Percentiles rank a stretch among this genome's conserved stretches.
Evolutionary conservation across 2,888 invertebrate genomes (phyloP).

Genomic region (Polylopha cassiicola): DNA sequence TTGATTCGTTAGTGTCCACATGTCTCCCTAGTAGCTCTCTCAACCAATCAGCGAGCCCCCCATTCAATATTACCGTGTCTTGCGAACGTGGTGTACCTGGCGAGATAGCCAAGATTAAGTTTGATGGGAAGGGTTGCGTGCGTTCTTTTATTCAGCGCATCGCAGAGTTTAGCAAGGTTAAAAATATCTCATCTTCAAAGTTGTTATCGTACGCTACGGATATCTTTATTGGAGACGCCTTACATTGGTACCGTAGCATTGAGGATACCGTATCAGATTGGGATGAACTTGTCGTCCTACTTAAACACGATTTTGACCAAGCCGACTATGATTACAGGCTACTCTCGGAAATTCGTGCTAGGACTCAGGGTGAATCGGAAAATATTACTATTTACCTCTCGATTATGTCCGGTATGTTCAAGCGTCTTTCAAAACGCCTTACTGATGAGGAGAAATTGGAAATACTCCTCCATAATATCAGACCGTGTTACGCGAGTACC

Average conservation of each 20-base stretch:
- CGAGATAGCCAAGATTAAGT: not conserved
- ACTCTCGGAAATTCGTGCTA: constrained; percentile 20
- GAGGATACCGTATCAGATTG: not conserved
- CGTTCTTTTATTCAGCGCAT: constrained; percentile 7
- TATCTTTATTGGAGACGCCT: constrained; percentile 4
- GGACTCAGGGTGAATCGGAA: constrained; percentile 24
- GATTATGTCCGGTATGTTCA: constrained; percentile 23
- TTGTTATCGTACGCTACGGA: not conserved
- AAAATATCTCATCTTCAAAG: not conserved
- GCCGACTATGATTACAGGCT: constrained; percentile 13
- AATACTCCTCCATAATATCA: constrained; percentile 4
- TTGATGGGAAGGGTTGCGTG: constrained; percentile 2
- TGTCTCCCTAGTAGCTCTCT: no score
- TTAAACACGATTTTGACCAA: constrained; percentile 1
- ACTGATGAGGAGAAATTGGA: constrained; percentile 5
- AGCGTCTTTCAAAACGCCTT: not conserved
- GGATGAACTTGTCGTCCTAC: not conserved
- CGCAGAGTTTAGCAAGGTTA: not conserved
- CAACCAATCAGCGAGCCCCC: not conserved
- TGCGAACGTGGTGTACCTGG: constrained; percentile 1
- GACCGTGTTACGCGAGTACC: constrained; percentile 3
- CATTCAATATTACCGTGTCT: constrained; percentile 1
- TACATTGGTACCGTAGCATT: constrained; percentile 4
- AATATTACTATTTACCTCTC: constrained; percentile 25
- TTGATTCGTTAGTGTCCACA: no score